Conservation (phyloP, 2,888 invertebrate genomes). For the Chirona hameri region DNA sequence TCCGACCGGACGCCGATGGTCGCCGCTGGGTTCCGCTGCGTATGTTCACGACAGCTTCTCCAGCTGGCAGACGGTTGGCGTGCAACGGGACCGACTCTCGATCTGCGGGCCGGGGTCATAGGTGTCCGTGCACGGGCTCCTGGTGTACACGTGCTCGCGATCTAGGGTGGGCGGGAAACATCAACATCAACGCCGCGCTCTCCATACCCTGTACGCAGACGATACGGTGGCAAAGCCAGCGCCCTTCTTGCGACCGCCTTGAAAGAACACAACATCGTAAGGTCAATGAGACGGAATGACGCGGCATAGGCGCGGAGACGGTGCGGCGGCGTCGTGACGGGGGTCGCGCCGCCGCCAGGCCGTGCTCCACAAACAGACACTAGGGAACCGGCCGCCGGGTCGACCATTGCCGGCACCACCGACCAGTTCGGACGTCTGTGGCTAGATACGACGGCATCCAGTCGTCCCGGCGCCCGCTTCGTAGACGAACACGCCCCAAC, state of each 20-base stretch:
- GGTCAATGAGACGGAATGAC: not conserved
- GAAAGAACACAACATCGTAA: not conserved
- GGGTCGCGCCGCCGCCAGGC: constrained; percentile 41
- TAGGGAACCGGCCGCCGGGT: too few relatives aligned
- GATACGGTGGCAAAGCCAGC: constrained; percentile 54
- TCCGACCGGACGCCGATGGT: too few relatives aligned
- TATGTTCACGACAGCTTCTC: too few relatives aligned
- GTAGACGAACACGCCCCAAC: too few relatives aligned
- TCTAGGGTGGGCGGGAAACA: not conserved
- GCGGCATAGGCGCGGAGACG: not conserved
- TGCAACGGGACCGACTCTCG: not conserved
- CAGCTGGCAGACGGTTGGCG: too few relatives aligned
- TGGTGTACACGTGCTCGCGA: not conserved
- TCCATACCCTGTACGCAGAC: constrained; percentile 51
- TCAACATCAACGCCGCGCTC: not conserved
- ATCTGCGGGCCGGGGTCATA: not conserved
- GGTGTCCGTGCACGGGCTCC: not conserved
- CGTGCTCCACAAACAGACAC: too few relatives aligned
- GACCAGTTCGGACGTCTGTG: too few relatives aligned
- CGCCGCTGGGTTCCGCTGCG: too few relatives aligned
- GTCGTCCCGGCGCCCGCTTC: too few relatives aligned
- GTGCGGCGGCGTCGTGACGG: constrained; percentile 40
- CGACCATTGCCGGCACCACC: too few relatives aligned
- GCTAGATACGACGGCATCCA: too few relatives aligned
- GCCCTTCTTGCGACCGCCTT: constrained; percentile 40